Percentiles rank a stretch among this genome's conserved stretches.
Evolutionary conservation across 2,888 invertebrate species (phyloP).

Genomic region (Phyto melanocephala): DNA sequence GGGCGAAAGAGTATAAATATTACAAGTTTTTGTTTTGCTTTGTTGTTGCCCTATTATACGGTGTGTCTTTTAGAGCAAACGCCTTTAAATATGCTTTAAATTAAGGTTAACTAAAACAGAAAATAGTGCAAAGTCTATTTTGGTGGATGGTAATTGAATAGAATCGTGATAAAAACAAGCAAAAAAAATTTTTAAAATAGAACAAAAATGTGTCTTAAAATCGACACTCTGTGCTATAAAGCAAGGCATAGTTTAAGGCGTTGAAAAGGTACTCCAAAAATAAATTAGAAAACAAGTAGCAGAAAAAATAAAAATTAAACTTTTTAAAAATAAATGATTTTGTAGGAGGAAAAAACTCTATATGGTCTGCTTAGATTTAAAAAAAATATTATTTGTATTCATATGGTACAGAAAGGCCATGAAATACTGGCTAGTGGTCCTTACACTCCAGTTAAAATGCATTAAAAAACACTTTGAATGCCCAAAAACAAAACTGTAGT

Average conservation of each 20-base stretch:
- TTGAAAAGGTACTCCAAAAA: too few relatives aligned
- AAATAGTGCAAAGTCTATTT: slow-evolving; percentile 16
- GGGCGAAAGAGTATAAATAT: slow-evolving; percentile 30
- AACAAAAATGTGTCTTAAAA: background rate
- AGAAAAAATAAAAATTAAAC: too few relatives aligned
- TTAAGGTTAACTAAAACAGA: slow-evolving; percentile 19
- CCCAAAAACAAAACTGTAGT: too few relatives aligned
- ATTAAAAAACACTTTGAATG: too few relatives aligned
- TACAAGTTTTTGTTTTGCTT: background rate
- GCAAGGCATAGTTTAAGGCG: background rate
- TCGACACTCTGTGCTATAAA: background rate
- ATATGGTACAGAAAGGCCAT: too few relatives aligned
- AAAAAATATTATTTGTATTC: too few relatives aligned
- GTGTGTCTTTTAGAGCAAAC: background rate
- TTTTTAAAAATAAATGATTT: too few relatives aligned
- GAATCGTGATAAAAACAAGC: background rate
- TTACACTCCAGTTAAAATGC: too few relatives aligned
- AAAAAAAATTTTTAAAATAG: background rate
- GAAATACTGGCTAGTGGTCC: too few relatives aligned
- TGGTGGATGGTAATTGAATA: background rate
- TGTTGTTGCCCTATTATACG: slow-evolving; percentile 10
- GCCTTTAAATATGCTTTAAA: slow-evolving; percentile 22
- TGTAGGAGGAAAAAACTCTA: too few relatives aligned
- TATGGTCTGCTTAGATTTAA: too few relatives aligned
- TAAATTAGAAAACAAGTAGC: too few relatives aligned